A percentile compares a stretch with the other conserved stretches of the same genome.
Conservation (phyloP, 92 coral and sea anemone species). For the Paragorgia papillata region DNA sequence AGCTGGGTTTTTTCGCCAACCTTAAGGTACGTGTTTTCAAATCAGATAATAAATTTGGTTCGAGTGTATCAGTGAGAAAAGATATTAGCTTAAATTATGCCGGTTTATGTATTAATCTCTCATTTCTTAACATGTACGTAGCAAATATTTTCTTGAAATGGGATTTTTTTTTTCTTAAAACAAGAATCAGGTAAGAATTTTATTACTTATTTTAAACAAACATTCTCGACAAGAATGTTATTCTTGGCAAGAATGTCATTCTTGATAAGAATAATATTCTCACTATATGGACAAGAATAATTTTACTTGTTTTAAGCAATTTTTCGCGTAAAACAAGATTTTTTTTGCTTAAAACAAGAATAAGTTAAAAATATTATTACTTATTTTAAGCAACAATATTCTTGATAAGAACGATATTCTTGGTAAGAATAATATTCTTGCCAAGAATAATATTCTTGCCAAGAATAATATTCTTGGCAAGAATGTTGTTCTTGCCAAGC, state of each 20-base stretch:
- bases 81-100: background rate
- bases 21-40: too few species aligned
- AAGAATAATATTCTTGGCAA: too few species aligned
- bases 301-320: conserved; percentile 25
- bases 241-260: conserved; percentile 18
- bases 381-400: too few species aligned
- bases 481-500: too few species aligned
- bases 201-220: conserved; percentile 3
- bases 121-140: background rate
- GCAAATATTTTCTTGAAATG: background rate
- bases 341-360: conserved; percentile 33
- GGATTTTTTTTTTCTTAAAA: background rate
- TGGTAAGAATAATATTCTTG: too few species aligned
- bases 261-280: conserved; percentile 28
- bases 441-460: too few species aligned
- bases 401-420: too few species aligned
- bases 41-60: too few species aligned
- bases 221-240: conserved; percentile 5
- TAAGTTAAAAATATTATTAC: too few species aligned
- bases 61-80: background rate
- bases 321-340: conserved; percentile 20
- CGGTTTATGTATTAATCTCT: too few species aligned
- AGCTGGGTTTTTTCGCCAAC: too few species aligned
- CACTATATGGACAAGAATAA: conserved; percentile 26
- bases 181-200: background rate